Evolutionary conservation across 2,113 vertebrate species (phyloP).

Genomic region (Crotalus horridus): DNA sequence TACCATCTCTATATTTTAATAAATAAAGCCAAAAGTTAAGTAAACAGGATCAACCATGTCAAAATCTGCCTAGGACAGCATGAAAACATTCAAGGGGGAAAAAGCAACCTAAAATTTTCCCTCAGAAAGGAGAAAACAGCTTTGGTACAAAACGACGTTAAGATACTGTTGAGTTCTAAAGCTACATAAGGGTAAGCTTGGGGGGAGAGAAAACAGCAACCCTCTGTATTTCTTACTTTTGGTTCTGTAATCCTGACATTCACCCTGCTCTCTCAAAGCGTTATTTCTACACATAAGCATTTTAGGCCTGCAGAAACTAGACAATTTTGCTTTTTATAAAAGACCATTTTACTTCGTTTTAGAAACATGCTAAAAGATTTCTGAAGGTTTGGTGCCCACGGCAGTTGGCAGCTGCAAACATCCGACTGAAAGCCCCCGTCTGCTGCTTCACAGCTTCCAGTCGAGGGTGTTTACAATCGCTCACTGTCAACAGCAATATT

Average conservation of each 20-base stretch:
- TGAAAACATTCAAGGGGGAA: neutral
- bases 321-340: neutral
- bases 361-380: neutral
- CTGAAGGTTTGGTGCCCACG: conserved; percentile 75
- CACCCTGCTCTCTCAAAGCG: neutral
- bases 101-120: neutral
- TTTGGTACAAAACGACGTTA: neutral
- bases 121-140: neutral
- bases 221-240: neutral
- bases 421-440: conserved; percentile 97
- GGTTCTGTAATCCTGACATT: neutral
- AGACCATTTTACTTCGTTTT: neutral
- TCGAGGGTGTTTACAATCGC: conserved; percentile 99
- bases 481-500: conserved; percentile 73
- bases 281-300: neutral
- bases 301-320: conserved; percentile 30
- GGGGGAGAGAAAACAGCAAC: neutral
- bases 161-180: neutral
- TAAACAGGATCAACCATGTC: neutral
- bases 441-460: conserved; percentile 93
- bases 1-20: neutral
- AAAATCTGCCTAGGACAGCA: neutral
- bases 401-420: conserved; percentile 99
- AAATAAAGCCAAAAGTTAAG: neutral
- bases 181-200: no score